Base-by-base conservation (phyloP, 2,113 vertebrate species). In the Prionailurus bengalensis region DNA sequence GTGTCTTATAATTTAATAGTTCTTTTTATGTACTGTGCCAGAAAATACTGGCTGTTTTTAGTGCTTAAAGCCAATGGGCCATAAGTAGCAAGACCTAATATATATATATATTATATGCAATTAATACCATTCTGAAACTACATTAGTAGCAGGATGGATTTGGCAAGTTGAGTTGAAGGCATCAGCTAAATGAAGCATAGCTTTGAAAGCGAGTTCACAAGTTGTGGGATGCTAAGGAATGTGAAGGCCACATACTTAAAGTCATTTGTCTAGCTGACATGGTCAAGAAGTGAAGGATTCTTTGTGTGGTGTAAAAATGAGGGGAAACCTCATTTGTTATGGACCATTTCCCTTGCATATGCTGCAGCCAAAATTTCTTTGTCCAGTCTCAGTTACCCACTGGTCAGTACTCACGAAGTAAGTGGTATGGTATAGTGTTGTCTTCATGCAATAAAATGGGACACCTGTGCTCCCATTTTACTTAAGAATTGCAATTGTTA, bases 231-330 rank as follows among this genome's bases (percentile, higher is more conserved):
- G 55, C 23, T 92, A 23, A 92, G 85, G 29, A 97, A 97, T 96
- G 31, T 97, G 90, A 74, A 91, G 39, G 73, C 81, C 61, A 91
- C 76, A 89, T 87, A 96, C 76, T 81, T 97, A 2, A 66, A 79
- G 27, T 82, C 36, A 63, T 76, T 97, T 95, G 55, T 87, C 63
- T 63, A 86, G 61, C 42, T 76, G 27, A 90, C 25, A 39, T 73
- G 39, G 55, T 85, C 51, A 76, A 53, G 31, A 89, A 81, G 8
- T 66, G 39, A 97, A 83, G 73, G 0, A 1, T 96, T 91, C 93
- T 96, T 96, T 92, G 53, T 91, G 45, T 92, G 93, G 33, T 93
- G 31, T 95, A 27, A 95, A 97, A 82, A 48, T 96, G 48, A 87
- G 48, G 14, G 88, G 25, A 73, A 89, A 58, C 27, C 6, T 82